Evolutionary conservation across 1,140 invertebrate genomes (phyloP).

Genomic region (Nixonia krombeini): DNA sequence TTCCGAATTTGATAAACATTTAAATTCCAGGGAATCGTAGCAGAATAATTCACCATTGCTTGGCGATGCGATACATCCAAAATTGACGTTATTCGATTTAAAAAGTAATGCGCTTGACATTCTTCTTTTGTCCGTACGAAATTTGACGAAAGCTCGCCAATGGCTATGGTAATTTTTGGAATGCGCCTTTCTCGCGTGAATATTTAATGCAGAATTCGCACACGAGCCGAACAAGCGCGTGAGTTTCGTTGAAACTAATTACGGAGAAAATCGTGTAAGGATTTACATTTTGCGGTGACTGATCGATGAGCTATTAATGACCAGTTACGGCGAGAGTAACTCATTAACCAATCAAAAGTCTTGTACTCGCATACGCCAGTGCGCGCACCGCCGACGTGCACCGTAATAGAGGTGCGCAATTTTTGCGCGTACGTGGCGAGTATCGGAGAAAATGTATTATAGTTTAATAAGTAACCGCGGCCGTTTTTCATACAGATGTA

Average conservation of each 20-base stretch:
- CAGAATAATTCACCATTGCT: too few relatives aligned
- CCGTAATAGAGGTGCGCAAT: background rate
- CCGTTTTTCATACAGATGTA: background rate
- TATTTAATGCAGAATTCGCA: too few relatives aligned
- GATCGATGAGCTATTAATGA: constrained; percentile 35
- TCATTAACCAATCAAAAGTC: constrained; percentile 18
- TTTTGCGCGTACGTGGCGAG: background rate
- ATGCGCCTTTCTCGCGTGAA: too few relatives aligned
- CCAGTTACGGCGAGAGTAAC: constrained; percentile 19
- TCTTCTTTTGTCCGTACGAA: too few relatives aligned
- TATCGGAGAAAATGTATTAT: constrained; percentile 15
- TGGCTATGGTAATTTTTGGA: too few relatives aligned
- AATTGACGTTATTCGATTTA: too few relatives aligned
- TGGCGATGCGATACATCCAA: too few relatives aligned
- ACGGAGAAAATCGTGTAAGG: constrained; percentile 11
- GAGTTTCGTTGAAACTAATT: constrained; percentile 16
- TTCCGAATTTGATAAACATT: too few relatives aligned
- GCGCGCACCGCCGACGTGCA: background rate
- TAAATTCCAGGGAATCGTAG: too few relatives aligned
- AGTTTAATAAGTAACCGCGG: background rate
- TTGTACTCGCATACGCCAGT: background rate
- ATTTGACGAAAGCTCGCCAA: too few relatives aligned
- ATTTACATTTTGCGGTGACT: constrained; percentile 16
- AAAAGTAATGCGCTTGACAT: too few relatives aligned
- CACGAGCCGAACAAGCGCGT: background rate